Base-by-base conservation (phyloP, 2,888 invertebrate species). In the Drosophila engyochracea region DNA sequence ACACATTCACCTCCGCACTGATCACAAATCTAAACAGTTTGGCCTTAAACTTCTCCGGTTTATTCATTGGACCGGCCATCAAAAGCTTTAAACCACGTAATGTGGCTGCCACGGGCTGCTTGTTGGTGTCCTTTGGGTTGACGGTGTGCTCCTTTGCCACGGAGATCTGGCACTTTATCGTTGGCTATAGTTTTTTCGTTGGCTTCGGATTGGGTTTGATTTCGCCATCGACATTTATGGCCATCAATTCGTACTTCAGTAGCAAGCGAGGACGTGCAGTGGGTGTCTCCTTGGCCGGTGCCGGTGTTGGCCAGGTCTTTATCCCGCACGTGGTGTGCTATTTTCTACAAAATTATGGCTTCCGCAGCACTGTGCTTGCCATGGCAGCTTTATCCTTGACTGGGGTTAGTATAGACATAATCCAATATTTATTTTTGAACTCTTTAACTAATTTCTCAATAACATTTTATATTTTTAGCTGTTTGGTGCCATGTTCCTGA, bases 261-360 rank as follows among this genome's bases (percentile, higher is more conserved):
- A 94, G 94, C 67, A 95, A 94, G 90, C 95, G 96, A 82, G 96
- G 96, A 72, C 94, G 95, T 49, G 97, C 97, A n/a, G 96, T 96
- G 64, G 96, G 96, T 3, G 93, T 96, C 37, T 95, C 96, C 0
- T 95, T 96, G 93, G 96, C 96, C 33, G 97, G 97, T 66, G 96
- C 96, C 76, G 96, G 96, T 71, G 93, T 96, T 33, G 97, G 97
- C 4, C 96, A 96, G 91, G 96, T 96, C 92, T 91, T 96, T 72
- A 95, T 97, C 94, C 97, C 97, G 4, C 96, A 96, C 88, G 93
- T 96, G 79, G 95, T 96, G 67, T 94, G 95, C 55, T 94, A 95
- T 85, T 94, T 96, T 57, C 92, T 96, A 75, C 95, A 95, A 77
- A 94, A 94, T 81, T 96, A 95, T 91, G 95, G 95, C 57, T 96